Base-by-base conservation (phyloP, 2,797 vertebrate species). In the Chelon labrosus region DNA sequence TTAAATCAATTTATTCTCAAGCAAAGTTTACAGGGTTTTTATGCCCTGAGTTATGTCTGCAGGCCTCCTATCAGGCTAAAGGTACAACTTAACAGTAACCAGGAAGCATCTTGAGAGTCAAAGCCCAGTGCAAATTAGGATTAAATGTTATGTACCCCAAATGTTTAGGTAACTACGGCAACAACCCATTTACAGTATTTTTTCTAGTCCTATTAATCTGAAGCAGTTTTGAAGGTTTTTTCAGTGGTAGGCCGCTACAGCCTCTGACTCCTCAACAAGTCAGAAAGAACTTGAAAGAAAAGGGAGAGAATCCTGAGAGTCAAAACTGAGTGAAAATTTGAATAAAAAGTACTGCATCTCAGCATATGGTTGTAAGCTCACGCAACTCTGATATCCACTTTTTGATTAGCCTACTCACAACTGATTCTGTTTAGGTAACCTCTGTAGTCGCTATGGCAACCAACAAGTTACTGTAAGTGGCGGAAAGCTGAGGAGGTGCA, bases 401-500 rank as follows among this genome's bases (percentile, higher is more conserved):
- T 0, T 14, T 19, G 41, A 10, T 4, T n/a, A n/a, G n/a, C n/a
- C n/a, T 5, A 17, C 13, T 54, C 25, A 6, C 19, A 17, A 16
- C 3, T 13, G 3, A 39, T 2, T 4, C 14, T 41, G 19, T 56
- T 31, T 16, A 27, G 44, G 35, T 55, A 14, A 56, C 6, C 46
- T 20, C n/a, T 27, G 20, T 10, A 17, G 54, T 73, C 38, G 47
- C 65, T 4, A 57, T 54, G 49, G 53, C 16, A 38, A 57, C 51
- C 9, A 5, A 31, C 31, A 31, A 31, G 4, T 31, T 31, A 12
- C 10, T 1, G 2, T 37, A 25, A 44, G 14, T 57, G 52, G 13
- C 4, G 14, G 14, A 42, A 42, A 42, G 42, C 42, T 44, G 14
- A 2, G 17, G 49, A 67, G 64, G 52, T 69, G 42, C 53, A 44